phyloP scores from a whole-genome alignment of 2,888 invertebrate species.

The Stenodera caucasica region DNA sequence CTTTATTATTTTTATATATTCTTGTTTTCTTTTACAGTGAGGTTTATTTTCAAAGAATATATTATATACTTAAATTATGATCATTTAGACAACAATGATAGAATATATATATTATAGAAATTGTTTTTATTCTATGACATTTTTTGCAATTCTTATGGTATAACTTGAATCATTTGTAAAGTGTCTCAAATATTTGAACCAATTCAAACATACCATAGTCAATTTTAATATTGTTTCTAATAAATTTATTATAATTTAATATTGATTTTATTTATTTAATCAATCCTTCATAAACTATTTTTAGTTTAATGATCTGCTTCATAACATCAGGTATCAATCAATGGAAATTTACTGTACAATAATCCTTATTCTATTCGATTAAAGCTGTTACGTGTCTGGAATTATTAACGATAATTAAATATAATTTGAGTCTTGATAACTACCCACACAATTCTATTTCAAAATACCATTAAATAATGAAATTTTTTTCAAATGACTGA shows the following conservation, averaged over 20 bases:
- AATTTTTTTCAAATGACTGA: no score
- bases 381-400: no score
- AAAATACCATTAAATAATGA: no score
- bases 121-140: slow-evolving; percentile 46
- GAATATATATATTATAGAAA: slow-evolving; percentile 50
- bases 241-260: slow-evolving; percentile 51
- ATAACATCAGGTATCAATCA: no score
- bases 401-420: no score
- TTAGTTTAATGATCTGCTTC: no score
- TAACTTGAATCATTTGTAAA: slow-evolving; percentile 33
- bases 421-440: no score
- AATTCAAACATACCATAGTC: slow-evolving; percentile 51
- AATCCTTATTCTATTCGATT: no score
- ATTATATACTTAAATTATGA: slow-evolving; percentile 53
- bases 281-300: not conserved
- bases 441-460: no score
- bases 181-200: slow-evolving; percentile 45
- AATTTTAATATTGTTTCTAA: slow-evolving; percentile 55
- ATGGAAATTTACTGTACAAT: no score
- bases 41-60: slow-evolving; percentile 51
- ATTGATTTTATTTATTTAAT: slow-evolving; percentile 13
- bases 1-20: slow-evolving; percentile 28
- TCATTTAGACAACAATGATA: slow-evolving; percentile 44
- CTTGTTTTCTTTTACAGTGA: slow-evolving; percentile 40
- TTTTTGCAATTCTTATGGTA: slow-evolving; percentile 27